phyloP scores from a whole-genome alignment of 2,797 vertebrate genomes.

The Pseudomugil gertrudae region DNA sequence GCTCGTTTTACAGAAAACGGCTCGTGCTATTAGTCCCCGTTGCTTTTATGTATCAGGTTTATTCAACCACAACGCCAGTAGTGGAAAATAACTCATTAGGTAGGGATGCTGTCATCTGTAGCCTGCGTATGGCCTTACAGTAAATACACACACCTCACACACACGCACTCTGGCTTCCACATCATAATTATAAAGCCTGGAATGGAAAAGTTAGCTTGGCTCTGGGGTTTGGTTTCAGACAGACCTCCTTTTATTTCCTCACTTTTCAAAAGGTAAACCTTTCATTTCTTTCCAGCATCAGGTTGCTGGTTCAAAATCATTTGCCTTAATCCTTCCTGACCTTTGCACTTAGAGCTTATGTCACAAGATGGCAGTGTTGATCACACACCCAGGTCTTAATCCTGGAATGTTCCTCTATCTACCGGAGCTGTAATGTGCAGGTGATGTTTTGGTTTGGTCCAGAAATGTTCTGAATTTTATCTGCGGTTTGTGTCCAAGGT shows the following conservation, averaged over 20 bases:
- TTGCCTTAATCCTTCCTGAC: not conserved
- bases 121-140: slow-evolving; percentile 1
- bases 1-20: slow-evolving; percentile 19
- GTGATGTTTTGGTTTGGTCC: slow-evolving; percentile 60
- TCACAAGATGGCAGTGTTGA: slow-evolving; percentile 69
- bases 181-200: slow-evolving; percentile 46
- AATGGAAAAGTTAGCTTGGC: slow-evolving; percentile 46
- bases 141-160: not conserved
- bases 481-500: slow-evolving; percentile 54
- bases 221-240: slow-evolving; percentile 40
- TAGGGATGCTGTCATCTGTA: slow-evolving; percentile 38
- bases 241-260: slow-evolving; percentile 5
- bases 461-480: slow-evolving; percentile 70
- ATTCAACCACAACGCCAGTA: slow-evolving; percentile 9
- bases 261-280: not conserved
- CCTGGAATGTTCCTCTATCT: slow-evolving; percentile 33
- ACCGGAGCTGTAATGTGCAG: slow-evolving; percentile 48
- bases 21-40: slow-evolving; percentile 3
- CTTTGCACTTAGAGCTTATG: not conserved
- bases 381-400: not conserved
- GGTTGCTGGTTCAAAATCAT: not conserved
- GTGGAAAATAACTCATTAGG: slow-evolving; percentile 57
- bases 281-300: not conserved
- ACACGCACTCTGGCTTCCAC: slow-evolving; percentile 24
- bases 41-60: slow-evolving; percentile 11